Evolutionary conservation across 2,113 vertebrate genomes (phyloP), one percentile per base, ranked within the genome.

Genomic region (Tenebrosternarchus preto): DNA sequence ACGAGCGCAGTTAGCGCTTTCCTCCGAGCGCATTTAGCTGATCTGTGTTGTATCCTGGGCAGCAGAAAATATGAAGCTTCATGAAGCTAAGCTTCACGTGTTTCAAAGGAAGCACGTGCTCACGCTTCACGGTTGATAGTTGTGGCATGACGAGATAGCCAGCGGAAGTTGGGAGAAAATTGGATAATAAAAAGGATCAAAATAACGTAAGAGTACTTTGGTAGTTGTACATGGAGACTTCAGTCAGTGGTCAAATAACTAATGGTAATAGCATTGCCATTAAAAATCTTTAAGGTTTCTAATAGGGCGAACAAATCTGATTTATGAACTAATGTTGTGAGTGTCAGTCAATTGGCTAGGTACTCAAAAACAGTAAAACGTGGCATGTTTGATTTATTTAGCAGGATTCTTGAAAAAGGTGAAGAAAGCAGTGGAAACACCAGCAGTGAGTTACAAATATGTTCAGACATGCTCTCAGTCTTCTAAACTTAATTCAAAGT

Each of bases 331-430:
- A 24, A 53, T 75, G 17, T 17, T 17, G 24, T 24, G 43, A 33
- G 56, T 56, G 4, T 29, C 5, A 68, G 43, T 39, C 7, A 43
- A 29, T 22, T 7, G 22, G 9, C 25, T 33, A 1, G 31, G 11
- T 39, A 15, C 22, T 16, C 27, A 19, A 15, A 36, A 59, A 25
- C 39, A 25, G 61, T 64, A 46, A 79, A 59, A 59, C 16, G 6
- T 69, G 36, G 24, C 17, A 24, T 25, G 25, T 80, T 64, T 80
- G 50, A 82, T 77, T 53, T 33, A 63, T 80, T 55, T 46, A 84
- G 75, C 33, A 46, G 50, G 33, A 64, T 64, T 27, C 43, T 69
- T 73, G 24, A 81, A 71, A 33, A 27, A 25, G 43, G 61, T 64
- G 39, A 77, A 69, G 74, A 12, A 20, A 64, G 74, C 74, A 63